Conservation (phyloP, 2,113 vertebrate genomes). For the Hypomesus transpacificus region DNA sequence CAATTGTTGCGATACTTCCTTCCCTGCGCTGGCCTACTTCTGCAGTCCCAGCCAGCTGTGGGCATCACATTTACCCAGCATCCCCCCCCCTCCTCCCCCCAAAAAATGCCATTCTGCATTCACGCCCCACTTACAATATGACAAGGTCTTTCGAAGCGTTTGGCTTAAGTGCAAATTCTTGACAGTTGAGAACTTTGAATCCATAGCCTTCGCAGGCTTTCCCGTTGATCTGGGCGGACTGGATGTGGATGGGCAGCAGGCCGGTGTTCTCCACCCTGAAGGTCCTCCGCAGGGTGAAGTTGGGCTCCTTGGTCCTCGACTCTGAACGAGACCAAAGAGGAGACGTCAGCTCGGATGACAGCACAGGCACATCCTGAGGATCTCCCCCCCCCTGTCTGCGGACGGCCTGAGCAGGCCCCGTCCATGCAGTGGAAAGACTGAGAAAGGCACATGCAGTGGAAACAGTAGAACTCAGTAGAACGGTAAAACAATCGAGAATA, state of each 20-base stretch:
- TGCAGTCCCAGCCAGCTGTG: neutral
- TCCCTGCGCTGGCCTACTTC: constrained; percentile 10
- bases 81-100: neutral
- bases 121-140: constrained; percentile 84
- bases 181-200: constrained; percentile 97
- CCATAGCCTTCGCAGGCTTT: constrained; percentile 93
- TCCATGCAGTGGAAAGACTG: no score
- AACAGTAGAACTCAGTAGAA: no score
- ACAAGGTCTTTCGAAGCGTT: constrained; percentile 93
- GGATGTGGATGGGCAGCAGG: constrained; percentile 84
- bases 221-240: constrained; percentile 88
- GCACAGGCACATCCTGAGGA: neutral
- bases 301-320: constrained; percentile 87
- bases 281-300: constrained; percentile 89
- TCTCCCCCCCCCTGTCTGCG: no score
- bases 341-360: neutral
- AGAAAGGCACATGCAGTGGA: no score
- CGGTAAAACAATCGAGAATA: no score
- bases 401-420: no score
- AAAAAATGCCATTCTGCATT: neutral
- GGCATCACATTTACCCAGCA: neutral
- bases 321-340: constrained; percentile 63
- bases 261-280: constrained; percentile 96
- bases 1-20: neutral
- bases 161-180: constrained; percentile 90